Conservation (phyloP, 2,113 vertebrate species). For the Chlamydotis undulata region DNA sequence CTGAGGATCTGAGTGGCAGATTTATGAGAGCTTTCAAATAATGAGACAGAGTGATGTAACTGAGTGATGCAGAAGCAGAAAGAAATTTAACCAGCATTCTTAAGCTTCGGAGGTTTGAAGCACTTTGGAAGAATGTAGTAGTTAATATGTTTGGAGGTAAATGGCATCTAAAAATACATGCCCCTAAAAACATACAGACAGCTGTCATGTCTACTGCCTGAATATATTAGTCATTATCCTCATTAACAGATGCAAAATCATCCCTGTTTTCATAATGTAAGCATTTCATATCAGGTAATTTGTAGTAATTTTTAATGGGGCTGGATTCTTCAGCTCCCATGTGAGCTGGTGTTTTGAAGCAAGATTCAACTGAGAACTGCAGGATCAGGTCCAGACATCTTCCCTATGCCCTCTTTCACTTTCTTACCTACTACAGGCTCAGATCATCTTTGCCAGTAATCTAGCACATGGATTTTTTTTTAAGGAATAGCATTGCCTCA, state of each 20-base stretch:
- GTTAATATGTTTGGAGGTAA: constrained; percentile 71
- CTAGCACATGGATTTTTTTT: background rate
- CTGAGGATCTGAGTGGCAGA: constrained; percentile 62
- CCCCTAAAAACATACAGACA: constrained; percentile 77
- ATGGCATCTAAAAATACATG: constrained; percentile 75
- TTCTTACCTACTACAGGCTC: background rate
- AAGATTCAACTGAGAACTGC: background rate
- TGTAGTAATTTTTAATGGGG: constrained; percentile 66
- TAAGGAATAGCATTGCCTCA: background rate
- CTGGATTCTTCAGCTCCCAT: constrained; percentile 24
- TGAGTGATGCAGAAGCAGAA: constrained; percentile 51
- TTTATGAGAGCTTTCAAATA: constrained; percentile 59
- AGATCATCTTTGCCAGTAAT: background rate
- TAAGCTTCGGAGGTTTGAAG: constrained; percentile 48
- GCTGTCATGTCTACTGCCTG: constrained; percentile 75
- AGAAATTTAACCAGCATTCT: constrained; percentile 57
- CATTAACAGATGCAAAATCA: constrained; percentile 74
- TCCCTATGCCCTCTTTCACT: background rate
- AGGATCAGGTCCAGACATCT: background rate
- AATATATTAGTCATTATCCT: constrained; percentile 78
- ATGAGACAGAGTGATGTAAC: constrained; percentile 67
- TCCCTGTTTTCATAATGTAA: constrained; percentile 72
- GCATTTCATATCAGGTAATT: constrained; percentile 64
- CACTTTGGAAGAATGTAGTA: constrained; percentile 59
- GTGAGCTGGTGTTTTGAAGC: constrained; percentile 28